Base-by-base conservation (phyloP, 2,797 vertebrate species). In the Poliocrania exsul region DNA sequence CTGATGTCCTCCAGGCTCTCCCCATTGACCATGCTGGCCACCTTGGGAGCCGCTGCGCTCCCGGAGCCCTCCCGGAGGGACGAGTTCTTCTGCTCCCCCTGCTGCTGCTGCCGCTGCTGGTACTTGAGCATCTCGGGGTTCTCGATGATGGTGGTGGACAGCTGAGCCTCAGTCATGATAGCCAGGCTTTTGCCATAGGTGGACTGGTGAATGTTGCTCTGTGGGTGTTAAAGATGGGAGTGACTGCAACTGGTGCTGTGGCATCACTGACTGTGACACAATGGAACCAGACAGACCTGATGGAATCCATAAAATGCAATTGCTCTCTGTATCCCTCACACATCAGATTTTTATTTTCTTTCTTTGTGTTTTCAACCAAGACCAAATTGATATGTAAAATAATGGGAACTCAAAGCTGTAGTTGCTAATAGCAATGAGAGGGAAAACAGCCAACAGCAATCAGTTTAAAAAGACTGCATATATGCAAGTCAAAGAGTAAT, bases 41-140 rank as follows among this genome's bases (percentile, higher is more conserved):
- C 98, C 62, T 99, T 99, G 35, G 99, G 98, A 4, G 98, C 95
- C 10, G 96, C 25, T 0, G 81, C 72, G 9, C 75, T 60, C 16
- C 94, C 96, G 19, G 81, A 40, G 5, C 95, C 88, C 3, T 99
- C 99, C 62, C 96, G 94, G 44, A 97, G 78, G 0, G 95, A 90
- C 0, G 94, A 17, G 4, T 95, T 97, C 94, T 97, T 97, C 81
- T 98, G 99, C 49, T 98, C 98, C 10, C 95, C 97, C 92, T 97
- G 98, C 94, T 98, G 98, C 74, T 98, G 98, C 80, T 98, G 98
- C 6, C 97, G 97, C 97, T 99, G 99, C 72, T 99, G 99, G 94
- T 99, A 99, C 90, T 99, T 99, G n/a, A 99, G 98, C 98, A 99
- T 99, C 98, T 99, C 99, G 0, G 99, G 99, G 89, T 99, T 99